Conservation (phyloP, 1,140 invertebrate genomes). For the Drosophila littoralis region DNA sequence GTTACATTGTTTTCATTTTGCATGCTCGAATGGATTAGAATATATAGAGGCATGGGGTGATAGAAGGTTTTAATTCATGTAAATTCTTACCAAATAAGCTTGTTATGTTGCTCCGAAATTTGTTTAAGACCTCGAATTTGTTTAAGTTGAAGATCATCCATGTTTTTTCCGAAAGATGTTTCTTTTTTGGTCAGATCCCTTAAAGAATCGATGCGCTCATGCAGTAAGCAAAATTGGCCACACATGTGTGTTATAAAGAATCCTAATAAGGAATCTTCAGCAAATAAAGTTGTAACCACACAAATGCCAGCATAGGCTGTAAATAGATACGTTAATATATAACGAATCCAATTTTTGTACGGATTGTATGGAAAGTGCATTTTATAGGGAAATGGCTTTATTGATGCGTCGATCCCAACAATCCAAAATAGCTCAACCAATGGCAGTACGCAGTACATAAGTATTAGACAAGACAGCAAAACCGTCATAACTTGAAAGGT, state of each 20-base stretch:
- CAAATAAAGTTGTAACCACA: constrained; percentile 82
- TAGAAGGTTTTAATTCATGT: no score
- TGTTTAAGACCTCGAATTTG: constrained; percentile 31
- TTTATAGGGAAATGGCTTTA: constrained; percentile 81
- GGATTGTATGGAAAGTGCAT: constrained; percentile 79
- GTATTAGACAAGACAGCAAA: constrained; percentile 66
- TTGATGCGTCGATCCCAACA: constrained; percentile 22
- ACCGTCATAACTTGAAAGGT: constrained; percentile 72
- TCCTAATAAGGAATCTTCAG: constrained; percentile 79
- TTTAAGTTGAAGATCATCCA: constrained; percentile 8
- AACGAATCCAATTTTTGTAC: constrained; percentile 53
- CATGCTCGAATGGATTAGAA: no score
- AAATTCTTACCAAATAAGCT: constrained; percentile 61
- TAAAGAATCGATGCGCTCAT: constrained; percentile 55
- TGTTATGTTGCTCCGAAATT: constrained; percentile 63
- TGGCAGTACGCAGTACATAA: constrained; percentile 78
- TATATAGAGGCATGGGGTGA: no score
- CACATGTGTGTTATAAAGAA: constrained; percentile 81
- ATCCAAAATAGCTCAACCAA: constrained; percentile 63
- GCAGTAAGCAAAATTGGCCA: constrained; percentile 73
- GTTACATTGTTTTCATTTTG: no score
- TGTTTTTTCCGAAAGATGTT: not conserved
- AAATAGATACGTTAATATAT: constrained; percentile 72
- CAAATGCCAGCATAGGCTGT: constrained; percentile 79
- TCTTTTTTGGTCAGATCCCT: not conserved